A percentile compares a stretch with the other conserved stretches of the same genome.
These are phyloP conservation scores for Montipora foliosa DNA, from an alignment of 64 coral and sea anemone species.

Conservation along the genomic window DNA sequence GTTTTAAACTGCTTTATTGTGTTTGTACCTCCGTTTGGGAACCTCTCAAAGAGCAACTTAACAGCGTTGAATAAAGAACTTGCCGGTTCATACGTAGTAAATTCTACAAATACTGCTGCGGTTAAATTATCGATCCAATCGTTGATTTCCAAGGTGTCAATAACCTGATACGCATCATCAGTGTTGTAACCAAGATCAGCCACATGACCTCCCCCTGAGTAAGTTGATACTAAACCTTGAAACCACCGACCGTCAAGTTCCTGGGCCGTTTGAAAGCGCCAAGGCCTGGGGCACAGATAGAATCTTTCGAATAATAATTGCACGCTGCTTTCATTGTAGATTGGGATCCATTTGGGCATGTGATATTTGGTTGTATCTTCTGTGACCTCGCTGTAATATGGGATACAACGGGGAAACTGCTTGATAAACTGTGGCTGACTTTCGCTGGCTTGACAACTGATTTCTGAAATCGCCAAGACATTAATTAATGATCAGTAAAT, in stretches of 20 bases:
- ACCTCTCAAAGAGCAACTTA: slow-evolving; percentile 73
- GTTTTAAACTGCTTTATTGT: slow-evolving; percentile 42
- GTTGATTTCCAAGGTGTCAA: slow-evolving; percentile 42
- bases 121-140: slow-evolving; percentile 80
- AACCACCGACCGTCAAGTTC: slow-evolving; percentile 28
- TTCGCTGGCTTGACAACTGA: neutral
- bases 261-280: slow-evolving; percentile 68
- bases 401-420: slow-evolving; percentile 43
- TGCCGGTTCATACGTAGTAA: slow-evolving; percentile 73
- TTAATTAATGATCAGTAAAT: neutral
- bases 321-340: slow-evolving; percentile 9
- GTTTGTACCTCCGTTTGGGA: slow-evolving; percentile 58
- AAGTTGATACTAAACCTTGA: slow-evolving; percentile 56
- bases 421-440: neutral
- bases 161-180: slow-evolving; percentile 24
- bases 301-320: slow-evolving; percentile 27
- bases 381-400: slow-evolving; percentile 12
- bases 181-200: slow-evolving; percentile 90
- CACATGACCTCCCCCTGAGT: slow-evolving; percentile 73
- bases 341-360: slow-evolving; percentile 60
- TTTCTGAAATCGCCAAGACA: neutral
- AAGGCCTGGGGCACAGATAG: slow-evolving; percentile 68
- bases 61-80: slow-evolving; percentile 67
- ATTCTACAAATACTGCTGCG: slow-evolving; percentile 71
- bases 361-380: slow-evolving; percentile 66